Percentiles rank a stretch among this genome's conserved stretches.
phyloP scores from a whole-genome alignment of 2,113 vertebrate genomes.

The Poecile atricapillus region DNA sequence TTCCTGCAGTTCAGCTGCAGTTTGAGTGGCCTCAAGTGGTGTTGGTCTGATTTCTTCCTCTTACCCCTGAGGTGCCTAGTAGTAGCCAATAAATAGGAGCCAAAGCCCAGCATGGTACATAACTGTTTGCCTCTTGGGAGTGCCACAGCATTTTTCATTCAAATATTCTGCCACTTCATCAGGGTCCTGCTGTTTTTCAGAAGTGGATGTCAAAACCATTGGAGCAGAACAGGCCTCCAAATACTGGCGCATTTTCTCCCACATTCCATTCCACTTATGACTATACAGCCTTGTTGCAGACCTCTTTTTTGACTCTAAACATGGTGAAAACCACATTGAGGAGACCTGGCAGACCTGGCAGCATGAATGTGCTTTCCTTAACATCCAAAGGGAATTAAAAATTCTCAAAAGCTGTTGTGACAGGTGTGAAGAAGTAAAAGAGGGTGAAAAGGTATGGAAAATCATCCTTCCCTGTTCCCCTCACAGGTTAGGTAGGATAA shows the following conservation, averaged over 20 bases:
- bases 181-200: neutral
- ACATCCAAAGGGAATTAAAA: neutral
- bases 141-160: neutral
- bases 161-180: neutral
- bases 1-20: neutral
- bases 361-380: no score
- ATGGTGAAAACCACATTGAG: neutral
- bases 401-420: neutral
- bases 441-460: neutral
- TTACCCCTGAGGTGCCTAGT: neutral
- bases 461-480: neutral
- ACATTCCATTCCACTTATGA: neutral
- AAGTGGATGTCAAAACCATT: neutral
- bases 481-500: neutral
- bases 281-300: neutral
- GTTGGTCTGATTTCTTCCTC: neutral
- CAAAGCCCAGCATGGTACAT: neutral
- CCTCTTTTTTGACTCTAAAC: neutral
- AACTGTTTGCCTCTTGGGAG: neutral
- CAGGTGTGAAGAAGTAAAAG: neutral
- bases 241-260: neutral
- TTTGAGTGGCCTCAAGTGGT: neutral
- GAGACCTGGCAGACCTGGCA: neutral
- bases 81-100: neutral
- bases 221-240: neutral